phyloP scores from a whole-genome alignment of 2,888 invertebrate genomes.

The Antitype chi region DNA sequence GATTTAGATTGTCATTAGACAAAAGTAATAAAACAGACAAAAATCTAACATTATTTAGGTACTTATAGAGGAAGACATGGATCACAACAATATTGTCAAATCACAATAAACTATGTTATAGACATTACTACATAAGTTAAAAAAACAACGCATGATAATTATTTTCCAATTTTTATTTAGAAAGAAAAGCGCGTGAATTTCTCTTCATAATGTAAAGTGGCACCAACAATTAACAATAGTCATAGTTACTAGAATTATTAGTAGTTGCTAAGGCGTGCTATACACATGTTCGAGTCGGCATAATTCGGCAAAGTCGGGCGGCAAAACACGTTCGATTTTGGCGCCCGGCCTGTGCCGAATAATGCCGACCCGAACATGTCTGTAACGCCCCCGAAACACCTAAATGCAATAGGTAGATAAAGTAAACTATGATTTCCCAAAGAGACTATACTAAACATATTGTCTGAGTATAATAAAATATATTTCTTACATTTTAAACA shows the following conservation, averaged over 20 bases:
- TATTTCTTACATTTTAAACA: constrained; percentile 52
- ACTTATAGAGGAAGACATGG: constrained; percentile 24
- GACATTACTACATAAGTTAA: background rate
- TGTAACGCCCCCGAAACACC: constrained; percentile 40
- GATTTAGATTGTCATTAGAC: background rate
- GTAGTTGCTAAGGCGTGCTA: constrained; percentile 48
- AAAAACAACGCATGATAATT: constrained; percentile 2
- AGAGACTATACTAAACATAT: constrained; percentile 60
- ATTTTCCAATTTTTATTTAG: constrained; percentile 1
- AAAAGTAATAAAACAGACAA: background rate
- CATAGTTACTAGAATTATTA: constrained; percentile 54
- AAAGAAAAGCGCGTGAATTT: constrained; percentile 4
- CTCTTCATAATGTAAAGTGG: constrained; percentile 48
- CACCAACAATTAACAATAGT: constrained; percentile 37
- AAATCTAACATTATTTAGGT: constrained; percentile 11
- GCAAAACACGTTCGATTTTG: background rate
- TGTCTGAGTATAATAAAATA: constrained; percentile 51
- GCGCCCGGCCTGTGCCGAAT: background rate
- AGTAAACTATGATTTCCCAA: constrained; percentile 56
- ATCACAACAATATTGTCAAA: constrained; percentile 15
- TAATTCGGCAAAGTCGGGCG: background rate
- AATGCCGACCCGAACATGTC: background rate
- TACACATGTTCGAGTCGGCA: background rate
- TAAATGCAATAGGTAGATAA: constrained; percentile 70
- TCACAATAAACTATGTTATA: constrained; percentile 17